Base-by-base conservation (phyloP, 2,113 vertebrate genomes). In the Callithrix jacchus region DNA sequence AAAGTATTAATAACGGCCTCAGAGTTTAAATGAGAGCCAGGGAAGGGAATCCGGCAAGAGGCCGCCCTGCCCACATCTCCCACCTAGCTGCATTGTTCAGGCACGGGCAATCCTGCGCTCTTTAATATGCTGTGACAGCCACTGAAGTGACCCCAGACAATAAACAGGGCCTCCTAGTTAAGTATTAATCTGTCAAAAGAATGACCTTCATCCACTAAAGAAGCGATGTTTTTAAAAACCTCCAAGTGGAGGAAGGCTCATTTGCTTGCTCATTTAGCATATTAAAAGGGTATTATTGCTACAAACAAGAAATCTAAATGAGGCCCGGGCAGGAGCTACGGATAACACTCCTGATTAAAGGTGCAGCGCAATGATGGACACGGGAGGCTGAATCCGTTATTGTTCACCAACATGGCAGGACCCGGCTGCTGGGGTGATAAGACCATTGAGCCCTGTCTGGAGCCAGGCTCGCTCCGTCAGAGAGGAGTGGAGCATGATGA, bases 271-370 rank as follows among this genome's bases (percentile, higher is more conserved):
- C 98, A 97, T 98, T 97, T 98, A 98, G 98, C 97, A 98, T 97
- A 98, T 98, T 98, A 98, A 98, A 98, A 98, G 97, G 96, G 93
- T 95, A 96, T 98, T 98, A 98, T 98, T 98, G 98, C 97, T 97
- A 95, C 98, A 98, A 98, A 98, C 98, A 98, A 98, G 98, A 98
- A 98, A 96, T 97, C 97, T 94, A 97, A 98, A 98, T 42, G 98
- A 98, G 98, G 87, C 97, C 97, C 96, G 23, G 23, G 97, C 18
- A 94, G 96, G 96, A 97, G 96, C 96, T 96, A 70, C 0, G 97
- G 98, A 89, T 94, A 98, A 97, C 85, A 95, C 93, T 98, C 94
- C 35, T 97, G 98, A 97, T 97, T 96, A 96, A 98, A 98, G 98
- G 98, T 98, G 95, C 94, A 47, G 98, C 86, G 89, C 74, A 92